phyloP scores from a whole-genome alignment of 2,113 vertebrate genomes.

The Lipophrys pholis region DNA sequence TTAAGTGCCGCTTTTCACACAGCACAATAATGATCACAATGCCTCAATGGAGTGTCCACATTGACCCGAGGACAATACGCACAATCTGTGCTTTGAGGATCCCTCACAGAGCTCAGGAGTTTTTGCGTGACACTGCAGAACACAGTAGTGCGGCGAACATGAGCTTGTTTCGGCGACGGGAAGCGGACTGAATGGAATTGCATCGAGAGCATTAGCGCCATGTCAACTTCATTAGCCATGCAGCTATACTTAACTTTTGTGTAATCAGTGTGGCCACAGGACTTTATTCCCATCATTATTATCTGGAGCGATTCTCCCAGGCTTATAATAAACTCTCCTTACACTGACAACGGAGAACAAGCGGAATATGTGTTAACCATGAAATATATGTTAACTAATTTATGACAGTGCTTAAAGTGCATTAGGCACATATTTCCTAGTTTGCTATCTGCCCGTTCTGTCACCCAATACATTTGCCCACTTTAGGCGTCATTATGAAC shows the following conservation, averaged over 20 bases:
- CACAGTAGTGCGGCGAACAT: constrained; percentile 29
- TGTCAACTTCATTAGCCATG: constrained; percentile 66
- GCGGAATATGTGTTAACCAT: constrained; percentile 25
- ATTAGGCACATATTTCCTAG: constrained; percentile 49
- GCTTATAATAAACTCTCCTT: constrained; percentile 40
- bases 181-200: constrained; percentile 44
- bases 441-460: constrained; percentile 11
- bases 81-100: background rate
- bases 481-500: constrained; percentile 55
- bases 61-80: no score
- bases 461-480: constrained; percentile 43
- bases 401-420: constrained; percentile 52
- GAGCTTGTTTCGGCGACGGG: constrained; percentile 50
- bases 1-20: background rate
- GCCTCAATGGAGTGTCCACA: background rate
- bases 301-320: constrained; percentile 28
- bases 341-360: constrained; percentile 12
- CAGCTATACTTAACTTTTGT: constrained; percentile 53
- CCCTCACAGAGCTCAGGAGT: background rate
- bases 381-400: constrained; percentile 68
- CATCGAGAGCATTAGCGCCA: constrained; percentile 49
- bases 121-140: constrained; percentile 19
- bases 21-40: background rate
- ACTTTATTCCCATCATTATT: constrained; percentile 47
- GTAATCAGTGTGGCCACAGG: constrained; percentile 52